Evolutionary conservation across 2,888 invertebrate genomes (phyloP), one percentile per base, ranked within the genome.

Genomic region (Corbicula japonica): DNA sequence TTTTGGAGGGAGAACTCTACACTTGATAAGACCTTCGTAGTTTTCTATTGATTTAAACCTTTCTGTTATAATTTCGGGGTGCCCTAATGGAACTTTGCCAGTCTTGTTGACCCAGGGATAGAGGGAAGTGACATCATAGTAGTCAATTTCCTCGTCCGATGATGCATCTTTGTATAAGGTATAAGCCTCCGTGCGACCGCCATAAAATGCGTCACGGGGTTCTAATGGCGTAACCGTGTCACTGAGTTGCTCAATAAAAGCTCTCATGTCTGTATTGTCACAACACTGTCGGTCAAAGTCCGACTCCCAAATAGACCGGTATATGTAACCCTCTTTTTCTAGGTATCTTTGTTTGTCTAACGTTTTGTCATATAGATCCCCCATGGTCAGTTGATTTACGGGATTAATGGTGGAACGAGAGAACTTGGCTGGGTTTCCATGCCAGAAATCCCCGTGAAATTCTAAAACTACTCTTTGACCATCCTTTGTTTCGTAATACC

Each of bases 281-380:
- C 84, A 78, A 10, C 84, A n/a, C 48, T 74, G 12, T 12, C 56
- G 15, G 0, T 66, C 38, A 15, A 77, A 85, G 1, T 80, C 73
- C 30, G 80, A 80, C 34, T 85, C 87, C 88, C 86, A 88, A 8
- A 71, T 81, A 15, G 28, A 35, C 35, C 15, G 15, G n/a, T 60
- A 60, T 21, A 23, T 46, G 46, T 63, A 44, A 5, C 63, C 44
- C 10, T 46, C 18, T 10, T 26, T 5, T 46, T 63, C 44, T 23
- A 63, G 3, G 30, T 46, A 63, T 32, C 26, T 5, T 46, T 63
- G 18, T 8, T n/a, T n/a, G n/a, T n/a, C n/a, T n/a, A n/a, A n/a
- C n/a, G n/a, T n/a, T n/a, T n/a, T n/a, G n/a, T n/a, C 46, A 38
- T 44, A 44, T 6, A 41, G 30, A 30, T 63, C 63, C 5, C 26